Evolutionary conservation across 1,140 invertebrate genomes (phyloP).

Genomic region (Drosophila ercepeae): DNA sequence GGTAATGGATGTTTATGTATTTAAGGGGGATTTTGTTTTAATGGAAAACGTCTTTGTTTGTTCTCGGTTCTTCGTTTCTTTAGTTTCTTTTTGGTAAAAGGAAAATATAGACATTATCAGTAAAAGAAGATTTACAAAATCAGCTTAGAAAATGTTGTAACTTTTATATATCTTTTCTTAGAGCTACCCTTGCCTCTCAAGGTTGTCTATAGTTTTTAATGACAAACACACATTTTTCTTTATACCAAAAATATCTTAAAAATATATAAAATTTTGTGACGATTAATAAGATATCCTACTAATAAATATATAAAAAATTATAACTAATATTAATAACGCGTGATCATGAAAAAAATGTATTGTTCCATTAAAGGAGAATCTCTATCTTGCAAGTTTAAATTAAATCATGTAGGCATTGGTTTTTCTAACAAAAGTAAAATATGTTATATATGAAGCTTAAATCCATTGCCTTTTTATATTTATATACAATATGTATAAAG

Average conservation of each 20-base stretch:
- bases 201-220: no score
- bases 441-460: constrained; percentile 87
- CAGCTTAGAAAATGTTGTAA: no score
- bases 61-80: not conserved
- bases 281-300: no score
- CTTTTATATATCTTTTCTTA: no score
- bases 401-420: constrained; percentile 84
- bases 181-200: no score
- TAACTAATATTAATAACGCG: constrained; percentile 85
- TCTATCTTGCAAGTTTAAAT: constrained; percentile 85
- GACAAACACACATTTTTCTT: no score
- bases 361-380: constrained; percentile 86
- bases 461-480: no score
- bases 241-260: no score
- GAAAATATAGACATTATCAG: not conserved
- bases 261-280: no score
- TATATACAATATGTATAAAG: no score
- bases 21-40: not conserved
- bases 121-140: no score
- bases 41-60: not conserved
- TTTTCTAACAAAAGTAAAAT: constrained; percentile 85
- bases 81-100: not conserved
- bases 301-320: constrained; percentile 85
- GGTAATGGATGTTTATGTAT: not conserved
- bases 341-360: constrained; percentile 86